These are phyloP conservation scores for Lagopus muta DNA, from an alignment of 2,113 vertebrate genomes.

Conservation along the genomic window DNA sequence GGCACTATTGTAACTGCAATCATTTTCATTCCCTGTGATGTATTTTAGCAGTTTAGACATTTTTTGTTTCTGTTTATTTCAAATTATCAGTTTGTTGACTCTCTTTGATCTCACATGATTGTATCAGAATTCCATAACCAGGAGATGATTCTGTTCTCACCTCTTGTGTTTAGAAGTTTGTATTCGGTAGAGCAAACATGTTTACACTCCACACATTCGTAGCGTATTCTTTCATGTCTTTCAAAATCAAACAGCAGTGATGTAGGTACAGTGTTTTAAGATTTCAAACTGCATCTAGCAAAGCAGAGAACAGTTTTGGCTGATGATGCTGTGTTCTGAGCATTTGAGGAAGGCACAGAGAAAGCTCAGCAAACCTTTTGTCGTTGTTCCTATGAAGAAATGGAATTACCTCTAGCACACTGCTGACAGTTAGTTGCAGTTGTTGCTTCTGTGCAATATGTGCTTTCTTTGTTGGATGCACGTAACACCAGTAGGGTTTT, in stretches of 20 bases:
- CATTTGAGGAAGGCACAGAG: not conserved
- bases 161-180: not conserved
- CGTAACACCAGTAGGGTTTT: not conserved
- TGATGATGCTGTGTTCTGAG: not conserved
- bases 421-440: not conserved
- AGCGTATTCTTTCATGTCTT: not conserved
- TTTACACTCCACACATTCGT: not conserved
- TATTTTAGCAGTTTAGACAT: not conserved
- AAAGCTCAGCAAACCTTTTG: not conserved
- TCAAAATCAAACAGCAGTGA: conserved; percentile 25
- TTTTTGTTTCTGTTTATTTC: conserved; percentile 9
- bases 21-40: conserved; percentile 13
- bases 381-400: not conserved
- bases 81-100: not conserved
- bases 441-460: not conserved
- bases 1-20: not conserved
- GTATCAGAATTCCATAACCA: not conserved
- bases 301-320: not conserved
- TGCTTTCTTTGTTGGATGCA: not conserved
- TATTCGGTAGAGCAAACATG: not conserved
- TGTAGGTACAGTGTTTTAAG: not conserved
- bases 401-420: not conserved
- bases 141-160: conserved; percentile 25
- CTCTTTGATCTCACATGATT: not conserved
- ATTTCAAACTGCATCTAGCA: conserved; percentile 1